phyloP scores from a whole-genome alignment of 1,140 invertebrate genomes.

The Nasonia longicornis region DNA sequence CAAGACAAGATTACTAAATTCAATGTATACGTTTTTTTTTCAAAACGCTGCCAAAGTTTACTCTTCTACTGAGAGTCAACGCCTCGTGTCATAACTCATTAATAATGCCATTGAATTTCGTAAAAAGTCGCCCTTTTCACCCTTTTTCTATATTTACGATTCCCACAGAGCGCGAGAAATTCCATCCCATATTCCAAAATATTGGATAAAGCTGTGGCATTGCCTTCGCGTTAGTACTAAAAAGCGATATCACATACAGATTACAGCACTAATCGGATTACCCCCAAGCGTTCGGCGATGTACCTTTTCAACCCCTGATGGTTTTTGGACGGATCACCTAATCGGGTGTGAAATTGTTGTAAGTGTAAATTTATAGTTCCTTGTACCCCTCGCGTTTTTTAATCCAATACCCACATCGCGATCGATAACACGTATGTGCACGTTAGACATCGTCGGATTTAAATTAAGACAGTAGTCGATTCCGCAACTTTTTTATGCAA shows the following conservation, averaged over 20 bases:
- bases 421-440: too few relatives aligned
- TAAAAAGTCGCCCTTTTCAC: constrained; percentile 5
- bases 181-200: constrained; percentile 31
- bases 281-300: background rate
- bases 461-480: too few relatives aligned
- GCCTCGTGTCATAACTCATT: constrained; percentile 31
- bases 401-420: too few relatives aligned
- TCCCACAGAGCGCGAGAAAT: constrained; percentile 25
- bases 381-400: background rate
- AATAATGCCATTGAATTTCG: constrained; percentile 22
- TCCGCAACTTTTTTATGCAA: too few relatives aligned
- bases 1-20: too few relatives aligned
- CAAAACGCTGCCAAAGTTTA: background rate
- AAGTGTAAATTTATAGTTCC: background rate
- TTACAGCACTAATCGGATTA: constrained; percentile 41
- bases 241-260: constrained; percentile 10
- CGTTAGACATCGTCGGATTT: too few relatives aligned
- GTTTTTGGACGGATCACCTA: background rate
- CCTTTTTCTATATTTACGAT: constrained; percentile 34
- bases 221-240: constrained; percentile 4
- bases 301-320: background rate
- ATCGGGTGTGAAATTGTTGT: constrained; percentile 1
- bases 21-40: background rate
- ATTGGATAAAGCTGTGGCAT: constrained; percentile 11
- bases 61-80: background rate